These are phyloP conservation scores for Clostera curtula DNA, from an alignment of 2,888 invertebrate genomes.

Conservation along the genomic window DNA sequence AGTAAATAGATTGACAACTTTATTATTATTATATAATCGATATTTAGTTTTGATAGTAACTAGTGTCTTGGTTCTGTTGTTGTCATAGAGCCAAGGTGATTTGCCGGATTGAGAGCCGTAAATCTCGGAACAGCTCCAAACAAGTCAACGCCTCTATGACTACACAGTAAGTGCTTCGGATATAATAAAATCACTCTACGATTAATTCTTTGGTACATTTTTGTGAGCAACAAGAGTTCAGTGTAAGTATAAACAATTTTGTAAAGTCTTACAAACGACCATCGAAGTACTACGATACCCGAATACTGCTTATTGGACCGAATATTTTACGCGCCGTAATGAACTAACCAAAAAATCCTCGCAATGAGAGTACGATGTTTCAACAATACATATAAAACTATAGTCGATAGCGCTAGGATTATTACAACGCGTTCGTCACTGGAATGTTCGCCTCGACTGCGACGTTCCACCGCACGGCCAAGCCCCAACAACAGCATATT, in stretches of 20 bases:
- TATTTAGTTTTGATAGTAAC: constrained; percentile 5
- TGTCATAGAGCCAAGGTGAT: constrained; percentile 12
- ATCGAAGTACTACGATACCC: constrained; percentile 39
- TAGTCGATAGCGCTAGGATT: constrained; percentile 15
- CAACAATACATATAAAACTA: constrained; percentile 6
- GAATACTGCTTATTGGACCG: constrained; percentile 47
- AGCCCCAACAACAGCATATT: constrained; percentile 53
- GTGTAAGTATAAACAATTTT: constrained; percentile 36
- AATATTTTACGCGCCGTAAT: constrained; percentile 26
- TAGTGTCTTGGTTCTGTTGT: constrained; percentile 5
- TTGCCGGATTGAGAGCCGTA: constrained; percentile 3
- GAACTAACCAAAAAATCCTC: constrained; percentile 12
- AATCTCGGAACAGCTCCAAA: constrained; percentile 8
- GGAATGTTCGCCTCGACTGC: constrained; percentile 56
- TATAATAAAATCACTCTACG: constrained; percentile 38
- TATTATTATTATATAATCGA: no score
- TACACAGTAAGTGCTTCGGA: constrained; percentile 8
- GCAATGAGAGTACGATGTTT: constrained; percentile 12
- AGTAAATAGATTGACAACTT: no score
- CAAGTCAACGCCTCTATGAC: constrained; percentile 16
- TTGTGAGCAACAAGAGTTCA: constrained; percentile 66
- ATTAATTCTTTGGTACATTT: constrained; percentile 67
- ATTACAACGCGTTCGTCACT: constrained; percentile 34
- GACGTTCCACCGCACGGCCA: constrained; percentile 41
- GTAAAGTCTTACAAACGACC: constrained; percentile 40